Percentiles rank a stretch among this genome's conserved stretches.
phyloP scores from a whole-genome alignment of 1,140 invertebrate species.

The Drosophila hydei region DNA sequence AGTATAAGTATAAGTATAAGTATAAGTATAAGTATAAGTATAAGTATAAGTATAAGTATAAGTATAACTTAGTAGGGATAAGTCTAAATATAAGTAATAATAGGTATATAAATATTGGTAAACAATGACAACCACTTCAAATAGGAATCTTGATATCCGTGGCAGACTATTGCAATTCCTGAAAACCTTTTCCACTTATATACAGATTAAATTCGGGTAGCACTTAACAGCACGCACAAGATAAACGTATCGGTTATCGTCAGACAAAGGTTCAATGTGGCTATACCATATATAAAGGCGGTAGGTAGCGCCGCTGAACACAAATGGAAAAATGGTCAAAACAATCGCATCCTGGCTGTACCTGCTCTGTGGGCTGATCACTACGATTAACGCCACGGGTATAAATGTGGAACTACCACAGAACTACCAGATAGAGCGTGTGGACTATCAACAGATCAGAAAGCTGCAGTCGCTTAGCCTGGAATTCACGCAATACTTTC shows the following conservation, averaged over 20 bases:
- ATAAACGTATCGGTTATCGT: constrained; percentile 6
- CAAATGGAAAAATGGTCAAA: constrained; percentile 34
- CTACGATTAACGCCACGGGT: constrained; percentile 40
- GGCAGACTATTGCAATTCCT: neutral
- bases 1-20: no score
- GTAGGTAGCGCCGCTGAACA: no score
- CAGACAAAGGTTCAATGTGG: no score
- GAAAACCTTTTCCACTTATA: neutral
- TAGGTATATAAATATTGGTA: constrained; percentile 1
- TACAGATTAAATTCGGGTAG: neutral
- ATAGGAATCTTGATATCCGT: constrained; percentile 1
- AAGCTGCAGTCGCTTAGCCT: constrained; percentile 39
- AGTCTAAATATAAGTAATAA: neutral
- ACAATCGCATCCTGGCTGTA: neutral
- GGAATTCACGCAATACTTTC: constrained; percentile 29
- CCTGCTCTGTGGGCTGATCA: constrained; percentile 23
- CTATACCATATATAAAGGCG: constrained; percentile 13
- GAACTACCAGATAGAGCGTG: constrained; percentile 7
- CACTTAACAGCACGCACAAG: neutral
- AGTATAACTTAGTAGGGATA: neutral
- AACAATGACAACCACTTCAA: neutral
- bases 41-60: no score
- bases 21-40: no score
- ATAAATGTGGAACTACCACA: neutral
- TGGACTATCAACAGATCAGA: constrained; percentile 35